phyloP scores from a whole-genome alignment of 2,113 vertebrate genomes.

The Datnioides undecimradiatus region DNA sequence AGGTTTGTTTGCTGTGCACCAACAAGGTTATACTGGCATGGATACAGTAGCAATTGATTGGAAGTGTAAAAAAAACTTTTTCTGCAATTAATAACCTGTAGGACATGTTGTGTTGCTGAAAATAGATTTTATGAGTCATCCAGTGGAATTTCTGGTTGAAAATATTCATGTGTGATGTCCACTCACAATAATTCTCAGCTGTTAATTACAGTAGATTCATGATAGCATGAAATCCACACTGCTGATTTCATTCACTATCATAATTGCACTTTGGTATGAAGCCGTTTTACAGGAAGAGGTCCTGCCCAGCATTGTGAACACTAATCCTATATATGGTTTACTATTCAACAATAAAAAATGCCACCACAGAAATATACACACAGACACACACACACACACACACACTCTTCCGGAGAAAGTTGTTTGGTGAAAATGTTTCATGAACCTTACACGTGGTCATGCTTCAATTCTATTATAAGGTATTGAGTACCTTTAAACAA shows the following conservation, averaged over 20 bases:
- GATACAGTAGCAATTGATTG: neutral
- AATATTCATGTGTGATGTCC: neutral
- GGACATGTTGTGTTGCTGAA: neutral
- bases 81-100: neutral
- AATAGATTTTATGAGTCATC: neutral
- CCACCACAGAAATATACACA: neutral
- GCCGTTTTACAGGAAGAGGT: neutral
- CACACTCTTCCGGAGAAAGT: too few relatives aligned
- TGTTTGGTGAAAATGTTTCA: neutral
- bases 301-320: neutral
- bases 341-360: neutral
- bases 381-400: fast-evolving
- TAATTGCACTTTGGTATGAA: neutral
- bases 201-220: neutral
- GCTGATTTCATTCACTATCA: neutral
- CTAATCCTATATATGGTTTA: neutral
- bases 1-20: neutral
- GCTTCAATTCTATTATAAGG: neutral
- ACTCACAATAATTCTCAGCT: too few relatives aligned
- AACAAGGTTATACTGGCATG: neutral
- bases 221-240: neutral
- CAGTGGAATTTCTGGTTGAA: neutral
- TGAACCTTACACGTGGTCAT: neutral
- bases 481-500: neutral
- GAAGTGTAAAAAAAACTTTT: too few relatives aligned